Base-by-base conservation (phyloP, 2,797 vertebrate genomes). In the Falco rusticolus region DNA sequence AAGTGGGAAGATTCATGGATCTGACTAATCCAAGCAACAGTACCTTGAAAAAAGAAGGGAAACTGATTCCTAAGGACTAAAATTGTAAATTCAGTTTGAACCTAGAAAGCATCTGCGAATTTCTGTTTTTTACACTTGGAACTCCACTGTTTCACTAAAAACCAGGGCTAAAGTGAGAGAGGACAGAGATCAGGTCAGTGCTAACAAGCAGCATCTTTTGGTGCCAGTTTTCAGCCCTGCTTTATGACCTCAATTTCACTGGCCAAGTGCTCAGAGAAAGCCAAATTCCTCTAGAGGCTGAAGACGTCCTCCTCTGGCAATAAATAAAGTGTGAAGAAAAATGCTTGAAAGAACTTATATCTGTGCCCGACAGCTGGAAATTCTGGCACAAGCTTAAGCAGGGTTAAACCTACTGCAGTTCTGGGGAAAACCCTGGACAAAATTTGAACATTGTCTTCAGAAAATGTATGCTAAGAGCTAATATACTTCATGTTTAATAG, bases 11-110 rank as follows among this genome's bases (percentile, higher is more conserved):
- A 91, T 37, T 75, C 54, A 92, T 59, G 61, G 66, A 89, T 80
- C 86, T 95, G 91, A 94, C 84, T 96, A 92, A 95, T 89, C 75
- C 77, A 71, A 95, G 81, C 66, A 84, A 60, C 45, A 57, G 26
- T 19, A 83, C 16, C 74, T 87, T 87, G 48, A 72, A 76, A 87
- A 77, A 84, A 63, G 51, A 90, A 39, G 16, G 41, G 29, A 78
- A 90, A 90, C 18, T 24, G 15, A 90, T 79, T 94, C 81, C 29
- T 34, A 87, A 84, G 64, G 69, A 89, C 29, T 74, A 61, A 77
- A 90, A 87, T 3, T 64, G 57, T 47, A 59, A 80, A 92, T 68
- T 70, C 48, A 80, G 11, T 43, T 77, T 76, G n/a, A 21, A 8
- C 8, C 17, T 50, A 76, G 41, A 75, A 89, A 75, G 56, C 4